Evolutionary conservation across 1,140 invertebrate genomes (phyloP).

Genomic region (Aplysia californica): DNA sequence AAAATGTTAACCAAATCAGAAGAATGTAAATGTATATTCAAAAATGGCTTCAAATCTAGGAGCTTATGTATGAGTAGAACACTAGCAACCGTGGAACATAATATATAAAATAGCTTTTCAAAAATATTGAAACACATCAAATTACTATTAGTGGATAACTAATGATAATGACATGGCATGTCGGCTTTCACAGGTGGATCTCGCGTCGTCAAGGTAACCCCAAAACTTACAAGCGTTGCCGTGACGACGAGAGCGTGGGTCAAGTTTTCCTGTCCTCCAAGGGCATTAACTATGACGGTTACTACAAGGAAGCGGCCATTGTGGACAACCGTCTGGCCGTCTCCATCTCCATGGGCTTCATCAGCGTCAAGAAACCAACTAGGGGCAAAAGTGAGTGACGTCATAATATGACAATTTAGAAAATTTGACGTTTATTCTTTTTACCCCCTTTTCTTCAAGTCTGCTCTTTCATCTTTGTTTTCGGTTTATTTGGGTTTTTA

Average conservation of each 20-base stretch:
- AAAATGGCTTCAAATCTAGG: too few species aligned
- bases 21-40: too few species aligned
- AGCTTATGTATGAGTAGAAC: too few species aligned
- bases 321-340: constrained; percentile 52
- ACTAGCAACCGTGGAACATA: too few species aligned
- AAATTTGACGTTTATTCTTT: not conserved
- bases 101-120: too few species aligned
- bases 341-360: constrained; percentile 47
- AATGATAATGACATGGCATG: too few species aligned
- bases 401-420: not conserved
- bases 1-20: too few species aligned
- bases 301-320: constrained; percentile 59
- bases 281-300: constrained; percentile 57
- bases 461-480: not conserved
- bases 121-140: too few species aligned
- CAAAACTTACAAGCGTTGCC: constrained; percentile 27
- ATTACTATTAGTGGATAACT: too few species aligned
- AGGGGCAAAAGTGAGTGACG: constrained; percentile 17
- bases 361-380: constrained; percentile 47
- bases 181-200: constrained; percentile 29
- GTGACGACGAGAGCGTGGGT: constrained; percentile 28
- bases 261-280: constrained; percentile 50
- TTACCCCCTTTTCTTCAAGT: not conserved
- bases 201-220: constrained; percentile 14
- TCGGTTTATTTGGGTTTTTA: not conserved